Percentiles rank a stretch among this genome's conserved stretches.
Evolutionary conservation across 2,797 vertebrate species (phyloP).

Genomic region (Tragopan temminckii): DNA sequence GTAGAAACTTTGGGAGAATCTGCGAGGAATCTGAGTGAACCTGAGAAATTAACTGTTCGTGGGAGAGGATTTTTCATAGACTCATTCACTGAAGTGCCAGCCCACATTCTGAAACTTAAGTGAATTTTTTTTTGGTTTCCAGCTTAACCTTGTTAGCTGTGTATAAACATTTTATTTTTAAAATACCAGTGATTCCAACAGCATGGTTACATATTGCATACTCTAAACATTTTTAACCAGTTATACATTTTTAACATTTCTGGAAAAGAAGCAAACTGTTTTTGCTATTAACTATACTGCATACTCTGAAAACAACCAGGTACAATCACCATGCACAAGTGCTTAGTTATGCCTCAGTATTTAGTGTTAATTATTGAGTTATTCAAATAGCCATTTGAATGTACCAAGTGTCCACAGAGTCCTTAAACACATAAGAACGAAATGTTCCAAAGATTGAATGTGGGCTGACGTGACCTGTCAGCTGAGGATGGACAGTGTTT

Average conservation of each 20-base stretch:
- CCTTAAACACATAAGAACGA: conserved; percentile 24
- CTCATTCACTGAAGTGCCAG: not conserved
- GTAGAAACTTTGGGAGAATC: not conserved
- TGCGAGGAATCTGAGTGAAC: not conserved
- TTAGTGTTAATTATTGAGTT: conserved; percentile 4
- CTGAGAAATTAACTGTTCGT: not conserved
- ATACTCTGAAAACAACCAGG: not conserved
- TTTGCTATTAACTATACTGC: not conserved
- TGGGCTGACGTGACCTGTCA: not conserved
- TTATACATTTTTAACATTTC: not conserved
- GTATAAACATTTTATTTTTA: not conserved
- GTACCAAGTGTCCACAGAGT: not conserved
- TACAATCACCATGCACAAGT: not conserved
- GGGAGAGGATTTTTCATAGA: not conserved
- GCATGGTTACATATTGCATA: not conserved
- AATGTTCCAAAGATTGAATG: not conserved
- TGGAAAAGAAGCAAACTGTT: not conserved
- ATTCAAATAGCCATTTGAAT: not conserved
- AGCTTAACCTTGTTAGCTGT: not conserved
- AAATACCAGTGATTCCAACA: not conserved
- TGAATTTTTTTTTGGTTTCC: conserved; percentile 3
- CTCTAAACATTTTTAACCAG: not conserved
- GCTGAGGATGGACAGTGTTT: not conserved
- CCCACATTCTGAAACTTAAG: not conserved
- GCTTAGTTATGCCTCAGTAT: not conserved